phyloP scores from a whole-genome alignment of 1,140 invertebrate species.

The Bicyclus anynana region DNA sequence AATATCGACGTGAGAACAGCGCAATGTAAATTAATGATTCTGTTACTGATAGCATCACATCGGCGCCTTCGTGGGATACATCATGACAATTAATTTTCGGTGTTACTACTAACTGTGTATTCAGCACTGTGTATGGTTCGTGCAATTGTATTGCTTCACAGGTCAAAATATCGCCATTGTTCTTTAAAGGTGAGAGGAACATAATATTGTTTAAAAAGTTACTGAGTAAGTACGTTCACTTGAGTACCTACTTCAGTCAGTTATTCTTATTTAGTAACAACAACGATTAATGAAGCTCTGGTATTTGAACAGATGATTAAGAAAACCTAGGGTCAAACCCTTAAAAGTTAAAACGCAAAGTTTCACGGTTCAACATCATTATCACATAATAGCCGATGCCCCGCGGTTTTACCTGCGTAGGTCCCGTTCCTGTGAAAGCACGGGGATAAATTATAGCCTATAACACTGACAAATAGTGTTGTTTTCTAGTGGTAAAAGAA shows the following conservation, averaged over 20 bases:
- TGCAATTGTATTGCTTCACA: not conserved
- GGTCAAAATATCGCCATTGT: not conserved
- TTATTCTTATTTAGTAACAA: no score
- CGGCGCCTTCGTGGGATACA: not conserved
- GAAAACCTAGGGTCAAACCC: no score
- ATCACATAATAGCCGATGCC: no score
- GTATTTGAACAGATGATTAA: no score
- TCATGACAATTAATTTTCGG: not conserved
- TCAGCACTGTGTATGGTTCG: not conserved
- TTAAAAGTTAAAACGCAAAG: no score
- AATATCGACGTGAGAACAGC: conserved; percentile 7
- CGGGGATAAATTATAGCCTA: no score
- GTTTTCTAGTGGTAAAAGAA: no score
- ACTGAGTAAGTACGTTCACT: not conserved
- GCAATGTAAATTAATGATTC: not conserved
- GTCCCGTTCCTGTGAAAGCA: no score
- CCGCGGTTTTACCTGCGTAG: no score
- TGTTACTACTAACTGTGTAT: not conserved
- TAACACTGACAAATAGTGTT: no score
- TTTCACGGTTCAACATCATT: no score
- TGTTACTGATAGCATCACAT: not conserved
- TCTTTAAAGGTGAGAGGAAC: not conserved
- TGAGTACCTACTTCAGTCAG: not conserved
- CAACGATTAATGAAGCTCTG: no score
- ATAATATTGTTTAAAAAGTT: not conserved